Conservation (phyloP, 2,113 vertebrate genomes). For the Euleptes europaea region DNA sequence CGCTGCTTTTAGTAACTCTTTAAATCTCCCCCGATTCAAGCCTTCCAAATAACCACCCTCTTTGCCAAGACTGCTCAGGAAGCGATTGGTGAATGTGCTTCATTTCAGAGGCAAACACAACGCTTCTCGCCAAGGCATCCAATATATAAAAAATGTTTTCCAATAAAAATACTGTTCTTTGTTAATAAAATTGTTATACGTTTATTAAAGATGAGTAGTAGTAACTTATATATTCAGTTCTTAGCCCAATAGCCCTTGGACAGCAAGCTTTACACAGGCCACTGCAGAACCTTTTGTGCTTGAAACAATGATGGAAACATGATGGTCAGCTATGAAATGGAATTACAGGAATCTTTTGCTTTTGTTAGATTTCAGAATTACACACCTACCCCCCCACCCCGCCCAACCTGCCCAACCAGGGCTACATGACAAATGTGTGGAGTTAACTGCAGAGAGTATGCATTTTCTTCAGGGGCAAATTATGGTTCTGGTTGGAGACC, state of each 20-base stretch:
- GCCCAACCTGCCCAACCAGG: slow-evolving; percentile 35
- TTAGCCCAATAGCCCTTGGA: too few relatives aligned
- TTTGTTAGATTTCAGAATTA: slow-evolving; percentile 50
- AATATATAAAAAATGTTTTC: too few relatives aligned
- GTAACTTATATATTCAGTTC: too few relatives aligned
- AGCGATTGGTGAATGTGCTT: slow-evolving; percentile 39
- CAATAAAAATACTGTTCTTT: too few relatives aligned
- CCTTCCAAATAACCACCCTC: slow-evolving; percentile 43
- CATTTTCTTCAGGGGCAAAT: not conserved
- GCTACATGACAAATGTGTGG: not conserved
- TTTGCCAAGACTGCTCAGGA: slow-evolving; percentile 23
- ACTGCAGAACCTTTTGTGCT: slow-evolving; percentile 43
- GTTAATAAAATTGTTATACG: too few relatives aligned
- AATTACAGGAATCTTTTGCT: slow-evolving; percentile 43
- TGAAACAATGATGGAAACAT: slow-evolving; percentile 56
- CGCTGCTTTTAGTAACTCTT: slow-evolving; percentile 40
- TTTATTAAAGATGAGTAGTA: too few relatives aligned
- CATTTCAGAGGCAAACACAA: slow-evolving; percentile 6
- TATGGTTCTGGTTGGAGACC: not conserved
- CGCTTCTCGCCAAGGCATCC: slow-evolving; percentile 45
- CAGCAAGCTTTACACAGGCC: slow-evolving; percentile 45
- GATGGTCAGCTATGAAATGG: slow-evolving; percentile 51
- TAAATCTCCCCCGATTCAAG: slow-evolving; percentile 17
- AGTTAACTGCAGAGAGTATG: not conserved
- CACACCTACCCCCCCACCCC: slow-evolving; percentile 32